Percentiles rank a stretch among this genome's conserved stretches.
phyloP scores from a whole-genome alignment of 1,140 invertebrate species.

The Oedothorax gibbosus region DNA sequence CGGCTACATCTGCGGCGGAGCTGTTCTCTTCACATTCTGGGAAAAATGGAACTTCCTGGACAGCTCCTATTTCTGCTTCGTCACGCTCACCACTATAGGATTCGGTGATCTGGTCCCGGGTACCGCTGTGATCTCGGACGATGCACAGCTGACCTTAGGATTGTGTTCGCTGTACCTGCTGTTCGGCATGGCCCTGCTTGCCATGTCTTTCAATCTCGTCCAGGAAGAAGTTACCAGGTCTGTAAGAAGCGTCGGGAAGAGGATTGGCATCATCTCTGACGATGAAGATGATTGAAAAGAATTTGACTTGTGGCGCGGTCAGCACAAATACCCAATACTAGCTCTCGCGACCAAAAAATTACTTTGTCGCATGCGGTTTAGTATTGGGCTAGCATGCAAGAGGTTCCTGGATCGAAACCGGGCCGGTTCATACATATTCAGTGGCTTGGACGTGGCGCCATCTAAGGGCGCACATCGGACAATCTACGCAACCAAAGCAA shows the following conservation, averaged over 20 bases:
- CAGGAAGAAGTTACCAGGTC: slow-evolving; percentile 69
- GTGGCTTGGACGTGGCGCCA: too few relatives aligned
- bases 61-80: slow-evolving; percentile 95
- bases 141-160: slow-evolving; percentile 60
- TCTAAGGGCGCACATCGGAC: too few relatives aligned
- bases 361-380: too few relatives aligned
- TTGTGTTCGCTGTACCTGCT: slow-evolving; percentile 92
- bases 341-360: too few relatives aligned
- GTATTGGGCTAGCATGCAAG: too few relatives aligned
- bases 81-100: slow-evolving; percentile 93
- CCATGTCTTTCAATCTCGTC: slow-evolving; percentile 98
- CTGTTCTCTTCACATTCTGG: slow-evolving; percentile 85
- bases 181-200: slow-evolving; percentile 95
- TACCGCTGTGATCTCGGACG: slow-evolving; percentile 56
- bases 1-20: slow-evolving; percentile 88
- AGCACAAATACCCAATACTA: too few relatives aligned
- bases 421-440: too few relatives aligned
- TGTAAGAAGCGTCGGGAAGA: slow-evolving; percentile 69
- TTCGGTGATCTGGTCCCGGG: slow-evolving; percentile 95
- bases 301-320: too few relatives aligned
- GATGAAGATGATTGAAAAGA: slow-evolving; percentile 61
- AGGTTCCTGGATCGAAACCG: too few relatives aligned
- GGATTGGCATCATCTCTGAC: slow-evolving; percentile 69
- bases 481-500: too few relatives aligned
- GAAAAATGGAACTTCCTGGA: slow-evolving; percentile 86